Base-by-base conservation (phyloP, 2,888 invertebrate species). In the Morpho achilles region DNA sequence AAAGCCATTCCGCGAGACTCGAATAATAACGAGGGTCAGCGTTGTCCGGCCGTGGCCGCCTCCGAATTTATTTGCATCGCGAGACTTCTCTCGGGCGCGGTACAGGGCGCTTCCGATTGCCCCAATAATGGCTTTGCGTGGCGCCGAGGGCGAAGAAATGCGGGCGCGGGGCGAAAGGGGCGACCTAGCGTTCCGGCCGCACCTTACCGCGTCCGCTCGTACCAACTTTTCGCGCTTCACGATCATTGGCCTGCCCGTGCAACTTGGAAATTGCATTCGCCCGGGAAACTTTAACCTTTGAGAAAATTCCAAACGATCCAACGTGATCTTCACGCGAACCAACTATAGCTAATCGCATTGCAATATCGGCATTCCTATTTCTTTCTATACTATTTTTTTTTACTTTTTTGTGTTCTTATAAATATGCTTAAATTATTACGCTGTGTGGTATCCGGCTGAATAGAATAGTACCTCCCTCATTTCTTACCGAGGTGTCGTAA, bases 11-110 rank as follows among this genome's bases (percentile, higher is more conserved):
- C 79, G 82, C 87, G 86, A 87, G 87, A 84, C 82, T 76, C 82
- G 88, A 88, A 89, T 89, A 90, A 87, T 84, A 88, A 88, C 81
- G 86, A 87, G 84, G 87, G 84, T 77, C 84, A 84, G 82, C 80
- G 79, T 74, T 85, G 87, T 86, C 87, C 87, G 82, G 82, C 76
- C 77, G 77, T 75, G 79, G 82, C 78, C 80, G 83, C 75, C 76
- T 77, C 74, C 72, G 79, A 86, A 81, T 86, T 87, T 87, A 88
- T 90, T 89, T 88, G 87, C 87, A 87, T 87, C 82, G 78, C 78
- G 80, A 77, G 79, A 74, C 78, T 77, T 77, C 79, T 78, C 77
- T 78, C 73, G 77, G 76, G 75, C 65, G 58, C 60, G 65, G 67
- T 68, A 67, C 65, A 68, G 70, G 70, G 68, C 67, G 70, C 67